Evolutionary conservation across 2,888 invertebrate genomes (phyloP).

Genomic region (Pristionchus arcanus): DNA sequence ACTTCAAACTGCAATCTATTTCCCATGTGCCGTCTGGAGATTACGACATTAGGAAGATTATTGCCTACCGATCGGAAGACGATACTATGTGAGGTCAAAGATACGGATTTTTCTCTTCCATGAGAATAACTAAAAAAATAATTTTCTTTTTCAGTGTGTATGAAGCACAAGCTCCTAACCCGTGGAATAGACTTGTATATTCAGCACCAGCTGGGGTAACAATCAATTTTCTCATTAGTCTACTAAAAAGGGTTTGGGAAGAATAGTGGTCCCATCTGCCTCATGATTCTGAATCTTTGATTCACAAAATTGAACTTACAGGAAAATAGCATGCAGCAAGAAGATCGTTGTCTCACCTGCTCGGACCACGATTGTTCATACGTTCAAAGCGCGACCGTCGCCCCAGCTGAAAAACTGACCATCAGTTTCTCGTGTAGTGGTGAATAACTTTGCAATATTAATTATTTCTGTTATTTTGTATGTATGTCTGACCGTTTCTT

Average conservation of each 20-base stretch:
- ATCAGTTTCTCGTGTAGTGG: background rate
- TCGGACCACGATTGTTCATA: background rate
- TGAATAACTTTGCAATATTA: background rate
- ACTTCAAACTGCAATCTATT: background rate
- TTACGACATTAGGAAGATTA: background rate
- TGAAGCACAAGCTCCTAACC: constrained; percentile 5
- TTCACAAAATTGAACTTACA: background rate
- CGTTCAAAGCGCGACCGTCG: background rate
- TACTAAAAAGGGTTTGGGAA: background rate
- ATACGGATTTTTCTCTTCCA: background rate
- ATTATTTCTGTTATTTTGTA: no score
- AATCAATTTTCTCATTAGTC: background rate
- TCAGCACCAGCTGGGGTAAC: background rate
- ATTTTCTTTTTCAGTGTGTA: background rate
- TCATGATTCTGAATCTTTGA: background rate
- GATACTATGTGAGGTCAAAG: background rate
- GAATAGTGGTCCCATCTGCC: no score
- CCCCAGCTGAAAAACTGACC: background rate
- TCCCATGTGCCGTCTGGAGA: background rate
- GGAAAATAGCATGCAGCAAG: background rate
- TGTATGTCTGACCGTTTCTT: no score
- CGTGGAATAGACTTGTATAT: background rate
- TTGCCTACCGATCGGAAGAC: background rate
- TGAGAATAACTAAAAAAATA: background rate
- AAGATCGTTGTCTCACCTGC: constrained; percentile 17